Evolutionary conservation across 1,140 invertebrate species (phyloP).

Genomic region (Sarcophaga peregrina): DNA sequence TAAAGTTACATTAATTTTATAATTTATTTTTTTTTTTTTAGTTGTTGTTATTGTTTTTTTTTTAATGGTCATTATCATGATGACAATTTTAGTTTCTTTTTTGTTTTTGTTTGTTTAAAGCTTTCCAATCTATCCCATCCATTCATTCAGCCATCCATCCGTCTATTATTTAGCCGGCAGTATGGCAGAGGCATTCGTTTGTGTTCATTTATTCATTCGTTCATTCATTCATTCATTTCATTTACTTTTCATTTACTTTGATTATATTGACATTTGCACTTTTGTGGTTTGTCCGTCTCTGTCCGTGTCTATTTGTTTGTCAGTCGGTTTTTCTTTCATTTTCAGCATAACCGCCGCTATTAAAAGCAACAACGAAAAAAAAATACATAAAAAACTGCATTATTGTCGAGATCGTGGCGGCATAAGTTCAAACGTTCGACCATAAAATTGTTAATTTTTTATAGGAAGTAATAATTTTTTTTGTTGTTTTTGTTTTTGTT

Average conservation of each 20-base stretch:
- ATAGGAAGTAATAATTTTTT: slow-evolving; percentile 39
- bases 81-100: slow-evolving; percentile 5
- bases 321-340: neutral
- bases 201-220: neutral
- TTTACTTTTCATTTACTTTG: slow-evolving; percentile 39
- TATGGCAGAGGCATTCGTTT: neutral
- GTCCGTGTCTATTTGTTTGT: neutral
- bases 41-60: too few relatives aligned
- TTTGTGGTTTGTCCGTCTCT: slow-evolving; percentile 30
- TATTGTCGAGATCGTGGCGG: slow-evolving; percentile 1
- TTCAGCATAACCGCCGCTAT: neutral
- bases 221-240: slow-evolving; percentile 31
- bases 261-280: slow-evolving; percentile 42
- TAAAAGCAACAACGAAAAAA: too few relatives aligned
- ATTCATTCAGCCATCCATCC: neutral
- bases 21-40: slow-evolving; percentile 4
- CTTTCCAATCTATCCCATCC: neutral
- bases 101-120: neutral
- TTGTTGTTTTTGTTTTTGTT: slow-evolving; percentile 13
- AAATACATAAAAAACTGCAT: neutral
- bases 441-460: slow-evolving; percentile 42
- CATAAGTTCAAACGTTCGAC: slow-evolving; percentile 23
- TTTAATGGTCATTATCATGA: slow-evolving; percentile 39
- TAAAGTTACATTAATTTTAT: slow-evolving; percentile 42
- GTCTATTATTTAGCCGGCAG: neutral